Conservation (phyloP, 2,888 invertebrate species). For the Syrista parreyssii region DNA sequence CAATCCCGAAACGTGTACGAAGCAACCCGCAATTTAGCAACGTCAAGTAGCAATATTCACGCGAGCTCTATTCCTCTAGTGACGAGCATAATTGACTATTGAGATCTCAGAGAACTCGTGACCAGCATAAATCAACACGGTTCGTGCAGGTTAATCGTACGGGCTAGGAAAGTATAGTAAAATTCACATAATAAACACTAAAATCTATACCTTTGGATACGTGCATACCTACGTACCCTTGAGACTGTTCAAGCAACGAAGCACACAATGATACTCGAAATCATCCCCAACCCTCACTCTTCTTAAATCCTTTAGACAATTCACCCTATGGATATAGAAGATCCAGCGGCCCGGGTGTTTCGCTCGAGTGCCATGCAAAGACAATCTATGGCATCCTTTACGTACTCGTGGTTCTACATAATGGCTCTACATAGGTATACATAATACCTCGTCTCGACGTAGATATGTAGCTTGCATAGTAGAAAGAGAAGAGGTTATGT, state of each 20-base stretch:
- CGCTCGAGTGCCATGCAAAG: not conserved
- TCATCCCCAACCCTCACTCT: not conserved
- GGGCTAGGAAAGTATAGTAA: not conserved
- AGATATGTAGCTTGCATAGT: not conserved
- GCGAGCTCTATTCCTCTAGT: not conserved
- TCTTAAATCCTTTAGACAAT: not conserved
- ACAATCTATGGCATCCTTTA: not conserved
- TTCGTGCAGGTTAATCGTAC: not conserved
- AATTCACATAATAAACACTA: not conserved
- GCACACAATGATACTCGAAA: not conserved
- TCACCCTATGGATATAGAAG: not conserved
- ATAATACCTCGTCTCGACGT: not conserved
- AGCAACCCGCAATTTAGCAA: not conserved
- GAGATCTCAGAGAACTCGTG: not conserved
- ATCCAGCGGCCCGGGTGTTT: not conserved
- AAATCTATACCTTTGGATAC: not conserved
- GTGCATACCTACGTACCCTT: not conserved
- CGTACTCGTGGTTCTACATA: not conserved
- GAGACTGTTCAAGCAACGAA: not conserved
- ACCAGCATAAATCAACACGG: not conserved
- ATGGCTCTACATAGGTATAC: not conserved
- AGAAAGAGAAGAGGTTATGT: not conserved
- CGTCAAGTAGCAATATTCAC: not conserved
- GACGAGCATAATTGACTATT: not conserved
- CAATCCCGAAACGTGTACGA: not conserved